phyloP scores from a whole-genome alignment of 2,888 invertebrate species.

The Himalopsyche japonica region DNA sequence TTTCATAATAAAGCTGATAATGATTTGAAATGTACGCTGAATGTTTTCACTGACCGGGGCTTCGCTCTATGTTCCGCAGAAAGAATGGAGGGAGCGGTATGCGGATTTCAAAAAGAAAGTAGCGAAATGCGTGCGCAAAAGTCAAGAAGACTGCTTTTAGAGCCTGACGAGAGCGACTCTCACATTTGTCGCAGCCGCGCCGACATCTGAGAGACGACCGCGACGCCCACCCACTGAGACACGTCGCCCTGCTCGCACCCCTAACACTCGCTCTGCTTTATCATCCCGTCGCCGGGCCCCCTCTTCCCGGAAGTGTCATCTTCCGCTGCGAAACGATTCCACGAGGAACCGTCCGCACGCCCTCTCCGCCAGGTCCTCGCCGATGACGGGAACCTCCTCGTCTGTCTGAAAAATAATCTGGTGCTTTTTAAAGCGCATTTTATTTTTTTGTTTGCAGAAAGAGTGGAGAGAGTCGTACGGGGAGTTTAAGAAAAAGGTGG shows the following conservation, averaged over 20 bases:
- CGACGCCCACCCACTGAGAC: neutral
- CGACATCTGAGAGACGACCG: neutral
- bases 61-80: constrained; percentile 63
- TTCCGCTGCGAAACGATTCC: neutral
- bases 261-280: neutral
- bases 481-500: constrained; percentile 97
- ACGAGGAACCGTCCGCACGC: neutral
- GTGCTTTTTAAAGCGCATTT: constrained; percentile 3
- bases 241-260: neutral
- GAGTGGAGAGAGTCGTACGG: constrained; percentile 97
- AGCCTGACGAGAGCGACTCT: constrained; percentile 42
- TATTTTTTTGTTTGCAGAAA: constrained; percentile 68
- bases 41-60: constrained; percentile 4
- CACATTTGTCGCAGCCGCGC: neutral
- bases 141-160: constrained; percentile 98
- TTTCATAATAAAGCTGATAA: too few relatives aligned
- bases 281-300: neutral
- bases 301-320: neutral
- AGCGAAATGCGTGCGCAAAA: constrained; percentile 96
- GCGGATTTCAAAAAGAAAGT: constrained; percentile 97
- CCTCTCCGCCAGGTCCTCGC: neutral
- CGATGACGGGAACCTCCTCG: neutral
- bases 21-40: too few relatives aligned
- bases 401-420: neutral
- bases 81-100: constrained; percentile 98